Evolutionary conservation across 2,113 vertebrate genomes (phyloP).

Genomic region (Lethenteron reissneri): DNA sequence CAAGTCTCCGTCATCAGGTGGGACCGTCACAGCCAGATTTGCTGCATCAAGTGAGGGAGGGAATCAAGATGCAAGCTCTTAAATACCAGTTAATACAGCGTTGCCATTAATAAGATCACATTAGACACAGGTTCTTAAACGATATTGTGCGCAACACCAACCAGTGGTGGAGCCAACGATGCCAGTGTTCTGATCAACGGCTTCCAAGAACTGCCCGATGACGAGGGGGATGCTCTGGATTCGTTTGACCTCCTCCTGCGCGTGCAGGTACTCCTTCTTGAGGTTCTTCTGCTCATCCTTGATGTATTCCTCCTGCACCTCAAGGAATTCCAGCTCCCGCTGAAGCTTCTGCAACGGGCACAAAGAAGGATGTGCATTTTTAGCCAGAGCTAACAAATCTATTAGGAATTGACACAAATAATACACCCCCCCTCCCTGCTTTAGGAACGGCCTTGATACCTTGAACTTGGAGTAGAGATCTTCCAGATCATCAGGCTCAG

Average conservation of each 20-base stretch:
- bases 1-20: too few species aligned
- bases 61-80: too few species aligned
- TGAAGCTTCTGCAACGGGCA: conserved; percentile 43
- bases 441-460: conserved; percentile 18
- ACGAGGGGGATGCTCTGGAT: conserved; percentile 84
- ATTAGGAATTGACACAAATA: neutral
- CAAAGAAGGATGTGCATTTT: neutral
- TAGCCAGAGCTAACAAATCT: neutral
- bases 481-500: conserved; percentile 63
- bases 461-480: conserved; percentile 72
- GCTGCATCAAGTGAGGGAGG: too few species aligned
- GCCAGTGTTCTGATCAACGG: conserved; percentile 78
- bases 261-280: conserved; percentile 81
- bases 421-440: neutral
- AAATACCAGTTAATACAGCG: too few species aligned
- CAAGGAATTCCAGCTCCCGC: conserved; percentile 74
- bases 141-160: conserved; percentile 10
- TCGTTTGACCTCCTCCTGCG: conserved; percentile 79
- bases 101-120: too few species aligned
- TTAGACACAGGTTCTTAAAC: too few species aligned
- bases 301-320: conserved; percentile 83
- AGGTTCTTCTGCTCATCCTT: conserved; percentile 84
- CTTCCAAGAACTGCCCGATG: conserved; percentile 79
- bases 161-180: conserved; percentile 82
- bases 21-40: too few species aligned